A percentile compares a stretch with the other conserved stretches of the same genome.
These are phyloP conservation scores for Morelia viridis DNA, from an alignment of 2,797 vertebrate genomes.

Conservation along the genomic window DNA sequence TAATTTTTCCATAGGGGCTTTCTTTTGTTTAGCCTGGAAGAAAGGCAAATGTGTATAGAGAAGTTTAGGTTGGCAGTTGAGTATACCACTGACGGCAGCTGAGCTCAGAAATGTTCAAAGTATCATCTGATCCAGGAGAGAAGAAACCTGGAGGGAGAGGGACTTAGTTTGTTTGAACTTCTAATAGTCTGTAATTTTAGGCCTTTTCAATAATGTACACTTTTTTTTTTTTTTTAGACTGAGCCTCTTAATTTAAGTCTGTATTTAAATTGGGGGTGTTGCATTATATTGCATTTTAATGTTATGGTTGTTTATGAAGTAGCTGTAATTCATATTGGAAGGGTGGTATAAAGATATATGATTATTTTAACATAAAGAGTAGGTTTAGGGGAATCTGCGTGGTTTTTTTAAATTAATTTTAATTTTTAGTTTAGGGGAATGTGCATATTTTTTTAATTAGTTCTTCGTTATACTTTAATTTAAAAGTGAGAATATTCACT, in stretches of 20 bases:
- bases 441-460: neutral
- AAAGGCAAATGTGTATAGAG: neutral
- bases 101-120: neutral
- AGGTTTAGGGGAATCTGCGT: neutral
- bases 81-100: neutral
- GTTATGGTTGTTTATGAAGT: neutral
- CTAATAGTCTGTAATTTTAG: neutral
- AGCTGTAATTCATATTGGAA: neutral
- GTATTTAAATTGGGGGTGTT: neutral
- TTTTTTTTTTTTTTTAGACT: neutral
- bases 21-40: neutral
- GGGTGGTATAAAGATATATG: neutral
- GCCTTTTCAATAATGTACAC: neutral
- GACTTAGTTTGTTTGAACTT: neutral
- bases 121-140: neutral
- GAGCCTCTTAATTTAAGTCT: neutral
- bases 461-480: neutral
- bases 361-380: neutral
- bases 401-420: neutral
- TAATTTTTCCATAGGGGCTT: neutral
- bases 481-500: neutral
- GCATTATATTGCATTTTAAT: neutral
- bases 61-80: neutral
- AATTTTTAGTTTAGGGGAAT: neutral
- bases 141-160: neutral